Evolutionary conservation across 2,888 invertebrate species (phyloP), one percentile per base, ranked within the genome.

Genomic region (Cantharis rufa): DNA sequence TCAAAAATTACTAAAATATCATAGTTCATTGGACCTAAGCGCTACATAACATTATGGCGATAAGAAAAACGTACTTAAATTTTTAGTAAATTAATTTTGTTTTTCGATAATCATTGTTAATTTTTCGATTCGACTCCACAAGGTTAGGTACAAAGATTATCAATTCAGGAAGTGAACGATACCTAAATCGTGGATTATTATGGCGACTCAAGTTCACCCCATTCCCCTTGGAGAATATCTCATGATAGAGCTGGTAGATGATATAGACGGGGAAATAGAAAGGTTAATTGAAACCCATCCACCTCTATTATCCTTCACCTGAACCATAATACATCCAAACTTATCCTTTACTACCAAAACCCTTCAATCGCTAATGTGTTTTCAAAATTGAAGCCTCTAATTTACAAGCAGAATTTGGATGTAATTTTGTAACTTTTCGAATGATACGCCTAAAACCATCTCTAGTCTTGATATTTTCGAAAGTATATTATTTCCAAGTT

Each of bases 281-380:
- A 86, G 86, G 86, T 86, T 87, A 87, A 87, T 87, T 87, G 86
- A 87, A 87, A 86, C 83, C 86, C 85, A 86, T 87, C 86, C 84
- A 86, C 86, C 86, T 86, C 86, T 84, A 86, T 86, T 87, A 85
- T 84, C 80, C 82, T 85, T 84, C 86, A 87, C 87, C 87, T 86
- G 86, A 86, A 84, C 83, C 83, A 83, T 80, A 82, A 79, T 82
- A 80, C 79, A 79, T 77, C 80, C 79, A 81, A 82, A 82, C 80
- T 82, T 81, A 81, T 80, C 80, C 81, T 79, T 79, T 77, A 79
- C 73, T 78, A 79, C 70, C 78, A 68, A 75, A 62, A 62, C 63
- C 70, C 48, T 62, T 48, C 48, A 48, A 48, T 48, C 48, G 48
- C 48, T 48, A 48, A 48, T 48, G 48, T 48, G 48, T 48, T 48